phyloP scores from a whole-genome alignment of 2,888 invertebrate species.

The Euzetes globulus region DNA sequence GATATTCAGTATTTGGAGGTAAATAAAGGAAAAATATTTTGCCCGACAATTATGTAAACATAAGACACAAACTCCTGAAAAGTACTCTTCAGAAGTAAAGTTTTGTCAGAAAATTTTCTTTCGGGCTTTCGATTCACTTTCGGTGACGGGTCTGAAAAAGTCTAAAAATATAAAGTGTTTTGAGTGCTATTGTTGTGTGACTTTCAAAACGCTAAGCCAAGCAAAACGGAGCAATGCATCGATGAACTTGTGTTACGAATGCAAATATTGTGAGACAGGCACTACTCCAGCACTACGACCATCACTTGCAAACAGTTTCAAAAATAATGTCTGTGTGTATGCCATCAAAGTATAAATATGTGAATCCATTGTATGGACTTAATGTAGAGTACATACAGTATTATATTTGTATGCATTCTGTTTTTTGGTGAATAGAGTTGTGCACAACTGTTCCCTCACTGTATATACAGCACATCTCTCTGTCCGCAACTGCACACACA shows the following conservation, averaged over 20 bases:
- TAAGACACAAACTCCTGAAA: neutral
- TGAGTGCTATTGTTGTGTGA: constrained; percentile 18
- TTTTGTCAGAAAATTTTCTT: neutral
- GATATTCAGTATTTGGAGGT: neutral
- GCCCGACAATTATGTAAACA: constrained; percentile 1
- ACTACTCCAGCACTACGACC: neutral
- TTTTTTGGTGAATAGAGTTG: too few relatives aligned
- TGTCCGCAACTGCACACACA: neutral
- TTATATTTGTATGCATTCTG: neutral
- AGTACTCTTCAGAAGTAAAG: neutral
- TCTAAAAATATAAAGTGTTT: constrained; percentile 3
- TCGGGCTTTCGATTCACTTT: neutral
- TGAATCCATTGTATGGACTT: neutral
- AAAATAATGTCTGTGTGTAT: constrained; percentile 6
- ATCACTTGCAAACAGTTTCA: neutral
- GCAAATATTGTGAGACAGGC: constrained; percentile 9
- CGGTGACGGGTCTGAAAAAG: neutral
- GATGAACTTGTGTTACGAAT: constrained; percentile 27
- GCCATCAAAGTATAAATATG: constrained; percentile 6
- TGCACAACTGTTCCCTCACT: too few relatives aligned
- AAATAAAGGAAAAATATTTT: neutral
- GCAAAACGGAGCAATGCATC: constrained; percentile 22
- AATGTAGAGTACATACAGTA: neutral
- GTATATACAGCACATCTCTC: neutral
- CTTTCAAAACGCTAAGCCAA: constrained; percentile 23